Base-by-base conservation (phyloP, 2,797 vertebrate genomes). In the Mareca strepera region DNA sequence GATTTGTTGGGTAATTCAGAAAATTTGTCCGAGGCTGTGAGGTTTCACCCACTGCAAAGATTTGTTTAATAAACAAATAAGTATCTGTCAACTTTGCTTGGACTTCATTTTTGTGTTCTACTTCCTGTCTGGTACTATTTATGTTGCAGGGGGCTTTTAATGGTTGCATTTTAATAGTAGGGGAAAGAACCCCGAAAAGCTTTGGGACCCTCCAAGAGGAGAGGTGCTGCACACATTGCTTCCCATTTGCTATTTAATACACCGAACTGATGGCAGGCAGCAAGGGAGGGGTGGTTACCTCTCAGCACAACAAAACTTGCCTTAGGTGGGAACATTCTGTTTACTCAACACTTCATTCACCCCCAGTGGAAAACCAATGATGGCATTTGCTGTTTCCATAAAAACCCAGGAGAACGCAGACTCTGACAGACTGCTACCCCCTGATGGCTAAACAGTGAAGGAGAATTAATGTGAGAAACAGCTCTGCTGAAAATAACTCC, bases 351-450 rank as follows among this genome's bases (percentile, higher is more conserved):
- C 55, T 95, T 75, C 76, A 88, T 94, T 97, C 94, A 78, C 82
- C 93, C 94, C 88, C 94, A 90, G 96, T 90, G 75, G 94, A 97
- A 97, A 97, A 96, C 70, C 93, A 92, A 66, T 74, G 88, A 82
- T 95, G 94, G 79, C 96, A 94, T 94, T 96, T 94, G 58, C 96
- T 97, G 70, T 97, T 98, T 98, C 97, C 89, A 62, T 97, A 95
- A 97, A 88, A 96, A 86, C 93, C 77, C 83, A 96, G 95, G 95
- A 94, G 91, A 94, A 95, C 10, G 2, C 90, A 46, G 73, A 91
- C 73, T 95, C 93, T 97, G 95, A 97, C 95, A 97, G 95, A 62
- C 94, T 89, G 84, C 92, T 96, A 92, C 76, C 81, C 81, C 81
- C 85, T 88, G 78, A 96, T 78, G 85, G 79, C 87, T 92, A 94